Conservation (phyloP, 1,140 invertebrate genomes). For the Pomacea maculata region DNA sequence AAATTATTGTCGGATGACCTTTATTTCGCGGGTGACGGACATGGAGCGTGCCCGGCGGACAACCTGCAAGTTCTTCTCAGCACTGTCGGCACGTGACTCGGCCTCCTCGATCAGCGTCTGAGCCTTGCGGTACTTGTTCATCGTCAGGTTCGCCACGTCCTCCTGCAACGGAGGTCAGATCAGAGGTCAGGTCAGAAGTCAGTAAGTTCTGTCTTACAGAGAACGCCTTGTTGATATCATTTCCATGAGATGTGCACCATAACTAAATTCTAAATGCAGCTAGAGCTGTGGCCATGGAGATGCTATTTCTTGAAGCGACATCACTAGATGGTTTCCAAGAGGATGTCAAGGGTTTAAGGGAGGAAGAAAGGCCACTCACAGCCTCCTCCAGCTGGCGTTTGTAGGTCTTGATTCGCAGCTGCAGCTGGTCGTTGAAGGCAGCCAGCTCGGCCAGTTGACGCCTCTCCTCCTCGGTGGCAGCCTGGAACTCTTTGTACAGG, state of each 20-base stretch:
- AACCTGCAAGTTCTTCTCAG: slow-evolving; percentile 60
- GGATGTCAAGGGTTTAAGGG: too few species aligned
- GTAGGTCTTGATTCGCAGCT: slow-evolving; percentile 61
- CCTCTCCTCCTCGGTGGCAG: slow-evolving; percentile 58
- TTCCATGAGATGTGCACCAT: too few species aligned
- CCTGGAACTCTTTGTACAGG: slow-evolving; percentile 55
- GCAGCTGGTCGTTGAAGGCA: slow-evolving; percentile 59
- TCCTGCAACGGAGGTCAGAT: slow-evolving; percentile 51
- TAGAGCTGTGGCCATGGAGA: neutral
- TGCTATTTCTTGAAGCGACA: neutral
- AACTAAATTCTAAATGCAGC: too few species aligned
- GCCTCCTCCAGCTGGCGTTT: slow-evolving; percentile 65
- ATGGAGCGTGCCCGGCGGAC: slow-evolving; percentile 60
- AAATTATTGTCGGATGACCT: slow-evolving; percentile 49
- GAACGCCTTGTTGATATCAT: neutral
- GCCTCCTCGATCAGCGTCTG: slow-evolving; percentile 63
- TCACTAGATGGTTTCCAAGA: too few species aligned
- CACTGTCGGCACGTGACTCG: slow-evolving; percentile 61
- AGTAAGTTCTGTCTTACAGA: neutral
- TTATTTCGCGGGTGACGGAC: slow-evolving; percentile 61
- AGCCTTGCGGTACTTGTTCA: slow-evolving; percentile 67
- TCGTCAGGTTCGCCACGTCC: slow-evolving; percentile 63
- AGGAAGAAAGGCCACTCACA: slow-evolving; percentile 45
- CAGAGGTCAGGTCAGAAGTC: neutral
- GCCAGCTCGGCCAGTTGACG: slow-evolving; percentile 56